A percentile compares a stretch with the other conserved stretches of the same genome.
Conservation (phyloP, 2,888 invertebrate genomes). For the Eupelmus urozonus region DNA sequence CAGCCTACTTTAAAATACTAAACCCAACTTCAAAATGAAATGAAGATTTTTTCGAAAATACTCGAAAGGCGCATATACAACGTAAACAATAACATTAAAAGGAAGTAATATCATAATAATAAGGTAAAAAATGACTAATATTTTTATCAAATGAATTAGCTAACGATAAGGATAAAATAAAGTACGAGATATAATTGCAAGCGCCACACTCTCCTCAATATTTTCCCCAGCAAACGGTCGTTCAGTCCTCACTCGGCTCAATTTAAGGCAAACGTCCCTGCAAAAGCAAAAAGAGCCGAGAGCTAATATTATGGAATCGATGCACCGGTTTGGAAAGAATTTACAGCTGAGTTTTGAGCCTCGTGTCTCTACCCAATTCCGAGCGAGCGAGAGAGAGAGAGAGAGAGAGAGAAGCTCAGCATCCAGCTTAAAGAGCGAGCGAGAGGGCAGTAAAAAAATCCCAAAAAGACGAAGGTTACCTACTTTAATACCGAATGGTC, state of each 20-base stretch:
- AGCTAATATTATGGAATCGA: slow-evolving; percentile 44
- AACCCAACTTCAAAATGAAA: no score
- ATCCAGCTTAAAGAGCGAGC: no score
- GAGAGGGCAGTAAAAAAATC: slow-evolving; percentile 18
- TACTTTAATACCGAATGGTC: slow-evolving; percentile 68
- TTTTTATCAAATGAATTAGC: slow-evolving; percentile 21
- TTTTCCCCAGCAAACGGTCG: slow-evolving; percentile 31
- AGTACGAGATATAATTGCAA: slow-evolving; percentile 35
- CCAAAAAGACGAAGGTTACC: slow-evolving; percentile 66
- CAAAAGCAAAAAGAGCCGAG: not conserved
- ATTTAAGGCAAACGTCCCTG: slow-evolving; percentile 30
- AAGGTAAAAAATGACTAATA: not conserved
- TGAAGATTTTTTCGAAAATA: no score
- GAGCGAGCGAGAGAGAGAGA: slow-evolving; percentile 21
- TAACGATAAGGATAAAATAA: slow-evolving; percentile 31
- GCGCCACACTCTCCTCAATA: slow-evolving; percentile 41
- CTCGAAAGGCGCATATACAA: no score
- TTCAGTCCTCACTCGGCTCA: slow-evolving; percentile 31
- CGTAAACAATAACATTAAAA: no score
- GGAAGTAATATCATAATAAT: no score
- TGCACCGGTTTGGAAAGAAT: slow-evolving; percentile 52
- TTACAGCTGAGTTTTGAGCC: slow-evolving; percentile 45
- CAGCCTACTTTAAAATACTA: no score
- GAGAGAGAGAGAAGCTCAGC: not conserved
- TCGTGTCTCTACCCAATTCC: not conserved